These are phyloP conservation scores for Aphelinus certus DNA, from an alignment of 1,140 invertebrate genomes.

Conservation along the genomic window DNA sequence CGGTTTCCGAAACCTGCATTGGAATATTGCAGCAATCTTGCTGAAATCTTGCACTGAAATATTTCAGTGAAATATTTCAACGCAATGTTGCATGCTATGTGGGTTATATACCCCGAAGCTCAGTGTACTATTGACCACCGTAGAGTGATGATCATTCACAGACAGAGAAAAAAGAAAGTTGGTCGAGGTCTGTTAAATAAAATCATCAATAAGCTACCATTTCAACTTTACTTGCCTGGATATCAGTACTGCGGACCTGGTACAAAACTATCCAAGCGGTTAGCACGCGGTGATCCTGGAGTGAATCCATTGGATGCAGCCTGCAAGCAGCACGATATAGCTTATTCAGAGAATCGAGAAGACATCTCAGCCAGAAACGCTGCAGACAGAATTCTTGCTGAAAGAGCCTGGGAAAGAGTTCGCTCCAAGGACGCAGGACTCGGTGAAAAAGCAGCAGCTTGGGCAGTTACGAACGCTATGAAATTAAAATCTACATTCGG, in stretches of 20 bases:
- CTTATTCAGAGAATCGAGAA: constrained; percentile 55
- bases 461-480: constrained; percentile 50
- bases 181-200: constrained; percentile 47
- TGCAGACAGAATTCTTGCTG: constrained; percentile 56
- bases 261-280: constrained; percentile 61
- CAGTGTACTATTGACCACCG: background rate
- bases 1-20: no score
- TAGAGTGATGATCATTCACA: constrained; percentile 28
- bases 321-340: constrained; percentile 64
- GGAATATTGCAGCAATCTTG: no score
- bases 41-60: no score
- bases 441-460: constrained; percentile 53
- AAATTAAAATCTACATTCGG: constrained; percentile 53
- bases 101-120: no score
- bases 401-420: constrained; percentile 56
- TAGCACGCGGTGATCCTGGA: constrained; percentile 57
- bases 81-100: no score
- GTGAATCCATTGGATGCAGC: constrained; percentile 61
- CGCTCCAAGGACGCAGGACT: constrained; percentile 55
- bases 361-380: constrained; percentile 53
- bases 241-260: constrained; percentile 64
- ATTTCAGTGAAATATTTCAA: no score
- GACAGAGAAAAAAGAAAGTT: no score
- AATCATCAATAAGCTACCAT: constrained; percentile 58
- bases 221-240: constrained; percentile 62